Evolutionary conservation across 35 echinoderm and acorn worm genomes (phyloP), one percentile per base, ranked within the genome.

Genomic region (Acanthaster planci): DNA sequence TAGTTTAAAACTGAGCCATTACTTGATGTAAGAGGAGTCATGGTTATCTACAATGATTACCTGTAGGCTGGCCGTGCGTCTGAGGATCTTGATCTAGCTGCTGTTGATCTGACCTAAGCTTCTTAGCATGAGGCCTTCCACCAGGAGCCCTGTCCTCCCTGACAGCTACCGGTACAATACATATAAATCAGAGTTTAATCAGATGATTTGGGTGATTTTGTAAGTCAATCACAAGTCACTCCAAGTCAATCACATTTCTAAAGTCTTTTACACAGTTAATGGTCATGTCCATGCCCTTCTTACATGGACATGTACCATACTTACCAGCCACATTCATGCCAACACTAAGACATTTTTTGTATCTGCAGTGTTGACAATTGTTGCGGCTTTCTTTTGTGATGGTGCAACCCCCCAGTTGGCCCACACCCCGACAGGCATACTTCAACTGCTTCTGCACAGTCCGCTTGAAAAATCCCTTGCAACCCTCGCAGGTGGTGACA

Each of bases 401-500:
- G 5, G 77, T 19, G 35, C 85, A 92, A 18, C 39, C 12, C 5
- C 89, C 89, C 31, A 77, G 31, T 8, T 55, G 23, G 14, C 80
- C 53, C 3, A 35, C 38, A 0, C 82, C 82, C 21, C 83, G 22
- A 60, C 93, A 97, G 2, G 64, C 23, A 47, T 97, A 97, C 32
- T 37, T 40, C 38, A 97, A 84, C 67, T 97, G 93, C 39, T 97
- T 97, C 79, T 92, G 93, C 29, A 97, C 86, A 7, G 93, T 97
- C 51, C 93, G 55, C 67, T 97, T 97, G 82, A 97, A 97, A 54
- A 97, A 97, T 1, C 89, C 92, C 23, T 94, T 94, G 51, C 92
- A 94, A 4, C 92, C 92, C 78, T 94, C 92, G 77, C 92, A 94
- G 19, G 92, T 86, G 39, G 51, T 76, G 2, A 90, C 92, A 15